phyloP scores from a whole-genome alignment of 2,113 vertebrate species.

The Hippolais icterina region DNA sequence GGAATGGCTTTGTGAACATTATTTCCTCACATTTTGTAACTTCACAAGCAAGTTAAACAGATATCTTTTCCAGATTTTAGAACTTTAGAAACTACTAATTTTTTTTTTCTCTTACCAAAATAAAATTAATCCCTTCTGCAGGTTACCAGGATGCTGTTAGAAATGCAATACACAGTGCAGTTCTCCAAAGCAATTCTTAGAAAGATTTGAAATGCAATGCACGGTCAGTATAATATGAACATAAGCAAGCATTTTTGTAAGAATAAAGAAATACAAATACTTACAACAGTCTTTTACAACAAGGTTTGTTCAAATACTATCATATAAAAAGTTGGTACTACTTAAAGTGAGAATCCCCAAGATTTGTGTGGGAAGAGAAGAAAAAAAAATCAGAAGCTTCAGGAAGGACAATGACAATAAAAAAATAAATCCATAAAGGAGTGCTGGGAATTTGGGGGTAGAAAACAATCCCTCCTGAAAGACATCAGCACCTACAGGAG shows the following conservation, averaged over 20 bases:
- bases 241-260: background rate
- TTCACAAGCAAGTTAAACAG: background rate
- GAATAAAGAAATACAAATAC: background rate
- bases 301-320: background rate
- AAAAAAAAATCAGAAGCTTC: background rate
- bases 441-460: background rate
- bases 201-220: background rate
- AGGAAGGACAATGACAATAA: background rate
- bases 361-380: background rate
- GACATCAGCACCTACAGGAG: background rate
- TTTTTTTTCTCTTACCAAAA: background rate
- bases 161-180: rapidly evolving
- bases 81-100: background rate
- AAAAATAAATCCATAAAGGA: background rate
- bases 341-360: background rate
- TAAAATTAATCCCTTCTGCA: background rate
- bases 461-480: constrained; percentile 5
- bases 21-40: background rate
- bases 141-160: background rate
- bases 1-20: background rate
- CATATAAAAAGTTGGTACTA: background rate
- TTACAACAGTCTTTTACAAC: background rate
- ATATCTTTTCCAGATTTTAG: background rate
- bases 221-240: background rate
- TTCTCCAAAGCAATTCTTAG: background rate